Percentiles rank a stretch among this genome's conserved stretches.
Evolutionary conservation across 2,113 vertebrate species (phyloP).

Genomic region (Myiozetetes cayanensis): DNA sequence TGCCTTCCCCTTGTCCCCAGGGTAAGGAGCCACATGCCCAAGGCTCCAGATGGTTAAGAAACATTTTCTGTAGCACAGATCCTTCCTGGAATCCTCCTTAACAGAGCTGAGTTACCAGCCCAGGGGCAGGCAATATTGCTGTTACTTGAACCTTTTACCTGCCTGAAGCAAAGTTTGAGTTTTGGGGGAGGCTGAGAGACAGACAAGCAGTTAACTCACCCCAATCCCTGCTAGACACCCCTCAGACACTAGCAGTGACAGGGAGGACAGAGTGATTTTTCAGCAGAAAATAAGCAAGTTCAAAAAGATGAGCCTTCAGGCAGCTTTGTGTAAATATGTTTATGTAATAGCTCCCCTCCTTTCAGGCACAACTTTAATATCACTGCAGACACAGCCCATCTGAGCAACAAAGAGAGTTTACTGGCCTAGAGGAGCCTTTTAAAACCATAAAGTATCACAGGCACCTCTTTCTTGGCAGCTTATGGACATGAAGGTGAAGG

Average conservation of each 20-base stretch:
- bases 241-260: background rate
- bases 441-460: background rate
- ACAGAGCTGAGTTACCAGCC: background rate
- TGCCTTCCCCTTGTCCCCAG: background rate
- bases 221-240: background rate
- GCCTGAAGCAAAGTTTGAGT: background rate
- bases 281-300: background rate
- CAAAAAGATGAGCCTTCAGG: background rate
- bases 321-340: background rate
- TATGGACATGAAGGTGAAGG: accelerated
- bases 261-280: accelerated
- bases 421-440: no score
- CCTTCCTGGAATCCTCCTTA: background rate
- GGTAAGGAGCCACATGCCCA: background rate
- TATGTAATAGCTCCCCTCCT: background rate
- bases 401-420: background rate
- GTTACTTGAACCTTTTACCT: background rate
- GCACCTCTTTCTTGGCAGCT: background rate
- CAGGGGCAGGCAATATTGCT: background rate
- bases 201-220: accelerated
- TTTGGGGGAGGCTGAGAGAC: background rate
- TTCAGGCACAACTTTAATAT: background rate
- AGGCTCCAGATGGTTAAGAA: background rate
- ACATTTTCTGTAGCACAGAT: background rate
- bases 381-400: background rate